Conservation (phyloP, 2,888 invertebrate species). For the Noctua comes region DNA sequence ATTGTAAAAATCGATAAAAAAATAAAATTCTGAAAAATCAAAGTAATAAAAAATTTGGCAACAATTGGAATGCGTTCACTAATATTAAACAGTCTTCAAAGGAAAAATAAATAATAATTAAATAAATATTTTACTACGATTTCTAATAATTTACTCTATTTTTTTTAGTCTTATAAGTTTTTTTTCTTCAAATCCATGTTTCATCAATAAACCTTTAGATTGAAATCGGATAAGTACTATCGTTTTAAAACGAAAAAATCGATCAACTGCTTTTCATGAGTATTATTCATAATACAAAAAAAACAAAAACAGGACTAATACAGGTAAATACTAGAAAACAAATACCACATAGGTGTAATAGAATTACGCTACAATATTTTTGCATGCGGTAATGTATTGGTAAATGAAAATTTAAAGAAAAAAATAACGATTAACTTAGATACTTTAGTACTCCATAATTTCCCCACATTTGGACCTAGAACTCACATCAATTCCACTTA, state of each 20-base stretch:
- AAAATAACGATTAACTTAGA: background rate
- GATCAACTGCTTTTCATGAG: constrained; percentile 12
- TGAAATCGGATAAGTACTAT: constrained; percentile 35
- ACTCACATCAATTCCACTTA: constrained; percentile 40
- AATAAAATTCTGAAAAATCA: constrained; percentile 63
- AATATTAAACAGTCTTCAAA: constrained; percentile 65
- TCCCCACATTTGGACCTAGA: constrained; percentile 5
- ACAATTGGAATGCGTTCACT: constrained; percentile 58
- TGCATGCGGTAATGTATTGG: constrained; percentile 57
- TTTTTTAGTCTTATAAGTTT: constrained; percentile 64
- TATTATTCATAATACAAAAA: constrained; percentile 16
- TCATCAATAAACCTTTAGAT: constrained; percentile 35
- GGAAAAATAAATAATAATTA: constrained; percentile 57
- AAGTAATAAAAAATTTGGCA: constrained; percentile 59
- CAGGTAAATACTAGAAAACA: constrained; percentile 22
- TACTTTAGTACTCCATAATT: background rate
- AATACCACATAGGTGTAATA: constrained; percentile 15
- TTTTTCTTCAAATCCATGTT: constrained; percentile 68
- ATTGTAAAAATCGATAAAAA: constrained; percentile 61
- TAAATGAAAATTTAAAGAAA: background rate
- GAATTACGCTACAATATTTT: constrained; percentile 20
- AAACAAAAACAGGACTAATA: constrained; percentile 15
- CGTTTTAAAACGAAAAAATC: constrained; percentile 18
- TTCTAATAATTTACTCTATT: constrained; percentile 51
- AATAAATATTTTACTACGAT: constrained; percentile 58